phyloP scores from a whole-genome alignment of 2,113 vertebrate species.

The Rhabdornis inornatus region DNA sequence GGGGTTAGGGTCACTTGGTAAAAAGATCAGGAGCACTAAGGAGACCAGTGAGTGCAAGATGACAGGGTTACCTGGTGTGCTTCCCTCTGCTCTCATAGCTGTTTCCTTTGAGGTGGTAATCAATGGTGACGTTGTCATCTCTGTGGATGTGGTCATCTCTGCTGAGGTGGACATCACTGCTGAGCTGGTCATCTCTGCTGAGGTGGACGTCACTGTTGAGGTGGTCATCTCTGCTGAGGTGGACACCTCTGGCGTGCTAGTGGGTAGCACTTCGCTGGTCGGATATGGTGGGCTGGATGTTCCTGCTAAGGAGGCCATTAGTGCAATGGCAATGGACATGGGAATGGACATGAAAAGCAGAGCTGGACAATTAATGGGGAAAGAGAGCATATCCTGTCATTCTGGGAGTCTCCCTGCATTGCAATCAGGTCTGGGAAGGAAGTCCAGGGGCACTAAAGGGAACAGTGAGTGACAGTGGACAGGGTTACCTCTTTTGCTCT shows the following conservation, averaged over 20 bases:
- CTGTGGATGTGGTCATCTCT: neutral
- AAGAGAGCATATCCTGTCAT: neutral
- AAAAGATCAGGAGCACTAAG: neutral
- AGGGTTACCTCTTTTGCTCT: neutral
- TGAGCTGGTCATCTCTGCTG: neutral
- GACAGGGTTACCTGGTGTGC: neutral
- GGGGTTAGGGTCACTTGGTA: too few species aligned
- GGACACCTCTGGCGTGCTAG: accelerated
- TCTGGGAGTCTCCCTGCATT: neutral
- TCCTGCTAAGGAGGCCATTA: neutral
- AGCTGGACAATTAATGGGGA: neutral
- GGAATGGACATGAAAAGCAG: neutral
- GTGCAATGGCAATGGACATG: neutral
- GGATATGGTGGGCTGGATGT: neutral
- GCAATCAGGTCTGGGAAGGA: neutral
- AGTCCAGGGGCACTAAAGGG: neutral
- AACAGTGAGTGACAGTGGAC: neutral
- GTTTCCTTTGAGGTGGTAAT: neutral
- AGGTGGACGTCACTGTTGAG: neutral
- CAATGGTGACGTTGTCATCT: neutral
- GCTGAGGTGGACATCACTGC: neutral
- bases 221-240: neutral
- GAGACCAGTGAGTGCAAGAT: neutral
- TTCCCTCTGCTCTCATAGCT: accelerated
- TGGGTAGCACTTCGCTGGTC: accelerated